Evolutionary conservation across 2,797 vertebrate species (phyloP), one percentile per base, ranked within the genome.

Genomic region (Sebastes kiyomatsui): DNA sequence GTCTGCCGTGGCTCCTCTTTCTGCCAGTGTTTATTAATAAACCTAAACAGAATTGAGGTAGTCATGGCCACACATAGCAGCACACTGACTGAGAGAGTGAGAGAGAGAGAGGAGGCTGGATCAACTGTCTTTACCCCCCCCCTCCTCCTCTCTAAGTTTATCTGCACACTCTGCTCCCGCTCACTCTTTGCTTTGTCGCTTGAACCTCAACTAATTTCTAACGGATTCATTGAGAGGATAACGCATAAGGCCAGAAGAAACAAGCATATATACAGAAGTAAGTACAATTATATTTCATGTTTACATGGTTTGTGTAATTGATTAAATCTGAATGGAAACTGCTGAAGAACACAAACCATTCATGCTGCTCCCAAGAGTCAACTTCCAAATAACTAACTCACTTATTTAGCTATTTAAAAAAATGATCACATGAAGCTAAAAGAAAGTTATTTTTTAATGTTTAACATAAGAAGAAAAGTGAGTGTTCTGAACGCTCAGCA

Each of bases 21-120:
- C 90, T 72, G 72, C 61, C 84, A 25, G 78, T 92, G 92, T 95
- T 95, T 96, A 96, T 96, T 95, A 95, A 95, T 96, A 96, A 87
- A 93, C 92, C 86, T 89, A 95, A 96, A 96, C 94, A 95, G 91
- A 93, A 80, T 81, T 59, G 25, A 77, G 80, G 95, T 96, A 88
- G 92, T 87, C 95, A 93, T 93, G 94, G 95, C 81, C 89, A 95
- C 95, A 90, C 94, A 92, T 91, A 91, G 82, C 90, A 93, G 84
- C 80, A 77, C 67, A 46, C 67, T 84, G 86, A 84, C 75, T 71
- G 79, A 82, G 76, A 83, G 71, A 62, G 79, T 58, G 77, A n/a
- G 49, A 83, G 72, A 64, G 80, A 64, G 80, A 64, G 72, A 83
- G 82, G 77, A 89, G 88, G 87, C 62, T 80, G 90, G 87, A 52